Conservation (phyloP, 2,888 invertebrate genomes). For the Apocheima hispidaria region DNA sequence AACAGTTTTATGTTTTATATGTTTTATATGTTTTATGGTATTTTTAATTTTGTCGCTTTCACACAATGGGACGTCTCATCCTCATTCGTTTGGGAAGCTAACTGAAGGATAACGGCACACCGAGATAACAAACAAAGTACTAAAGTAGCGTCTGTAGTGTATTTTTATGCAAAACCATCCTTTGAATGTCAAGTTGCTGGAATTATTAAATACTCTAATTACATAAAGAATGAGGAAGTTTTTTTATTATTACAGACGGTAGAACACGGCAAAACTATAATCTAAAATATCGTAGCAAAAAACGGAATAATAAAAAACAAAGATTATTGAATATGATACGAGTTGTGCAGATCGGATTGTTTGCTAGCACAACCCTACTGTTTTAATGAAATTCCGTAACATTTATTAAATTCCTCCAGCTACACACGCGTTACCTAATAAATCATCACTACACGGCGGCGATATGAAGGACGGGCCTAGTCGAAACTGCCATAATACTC, state of each 20-base stretch:
- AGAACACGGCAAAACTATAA: too few species aligned
- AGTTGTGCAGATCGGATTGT: too few species aligned
- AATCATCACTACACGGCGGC: background rate
- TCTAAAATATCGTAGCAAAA: too few species aligned
- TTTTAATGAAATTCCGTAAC: conserved; percentile 3
- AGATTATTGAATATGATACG: too few species aligned
- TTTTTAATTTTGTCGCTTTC: background rate
- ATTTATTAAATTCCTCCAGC: conserved; percentile 4
- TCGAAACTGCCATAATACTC: too few species aligned
- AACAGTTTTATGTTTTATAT: background rate
- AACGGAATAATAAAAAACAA: too few species aligned
- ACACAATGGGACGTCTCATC: background rate
- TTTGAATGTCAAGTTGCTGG: background rate
- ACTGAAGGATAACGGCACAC: too few species aligned
- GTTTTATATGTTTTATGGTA: background rate
- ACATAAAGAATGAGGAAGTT: background rate
- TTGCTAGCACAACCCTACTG: too few species aligned
- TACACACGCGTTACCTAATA: conserved; percentile 9
- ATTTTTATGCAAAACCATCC: too few species aligned
- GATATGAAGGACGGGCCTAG: background rate
- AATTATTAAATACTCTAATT: background rate
- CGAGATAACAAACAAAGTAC: background rate
- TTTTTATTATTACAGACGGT: background rate
- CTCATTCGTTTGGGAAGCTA: too few species aligned
- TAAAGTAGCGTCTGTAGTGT: too few species aligned